Conservation (phyloP, 2,888 invertebrate species). For the Carcina quercana region DNA sequence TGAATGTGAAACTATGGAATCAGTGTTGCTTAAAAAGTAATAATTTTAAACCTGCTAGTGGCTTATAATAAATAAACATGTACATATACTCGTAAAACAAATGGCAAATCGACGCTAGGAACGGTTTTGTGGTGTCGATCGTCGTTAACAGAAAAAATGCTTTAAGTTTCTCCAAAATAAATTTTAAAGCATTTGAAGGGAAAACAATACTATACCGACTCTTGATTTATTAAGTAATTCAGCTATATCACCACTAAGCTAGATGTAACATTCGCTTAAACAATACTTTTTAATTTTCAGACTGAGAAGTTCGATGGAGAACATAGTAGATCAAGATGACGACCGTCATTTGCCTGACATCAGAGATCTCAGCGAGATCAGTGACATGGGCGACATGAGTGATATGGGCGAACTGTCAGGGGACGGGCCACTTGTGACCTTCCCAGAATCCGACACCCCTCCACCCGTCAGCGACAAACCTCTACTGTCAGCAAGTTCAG, state of each 20-base stretch:
- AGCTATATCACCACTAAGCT: background rate
- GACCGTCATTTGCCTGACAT: conserved; percentile 63
- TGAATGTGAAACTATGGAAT: too few relatives aligned
- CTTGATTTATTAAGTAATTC: too few relatives aligned
- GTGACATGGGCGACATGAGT: conserved; percentile 64
- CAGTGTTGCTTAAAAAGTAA: too few relatives aligned
- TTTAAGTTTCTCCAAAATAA: too few relatives aligned
- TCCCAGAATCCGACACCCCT: conserved; percentile 86
- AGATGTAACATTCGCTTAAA: background rate
- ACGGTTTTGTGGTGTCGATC: too few relatives aligned
- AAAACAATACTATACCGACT: too few relatives aligned
- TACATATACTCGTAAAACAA: too few relatives aligned
- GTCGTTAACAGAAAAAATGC: too few relatives aligned
- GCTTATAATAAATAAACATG: too few relatives aligned
- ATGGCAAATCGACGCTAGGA: too few relatives aligned
- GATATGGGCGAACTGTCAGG: conserved; percentile 60
- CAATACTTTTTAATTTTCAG: conserved; percentile 59
- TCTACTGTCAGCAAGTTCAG: conserved; percentile 56
- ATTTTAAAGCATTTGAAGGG: too few relatives aligned
- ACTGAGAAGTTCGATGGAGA: conserved; percentile 84
- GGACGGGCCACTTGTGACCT: conserved; percentile 84
- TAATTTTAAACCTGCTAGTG: too few relatives aligned
- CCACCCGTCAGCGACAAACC: conserved; percentile 70
- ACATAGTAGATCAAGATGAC: conserved; percentile 81
- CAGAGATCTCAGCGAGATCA: conserved; percentile 64